A percentile compares a stretch with the other conserved stretches of the same genome.
Conservation (phyloP, 2,888 invertebrate species). For the Ecdyonurus torrentis region DNA sequence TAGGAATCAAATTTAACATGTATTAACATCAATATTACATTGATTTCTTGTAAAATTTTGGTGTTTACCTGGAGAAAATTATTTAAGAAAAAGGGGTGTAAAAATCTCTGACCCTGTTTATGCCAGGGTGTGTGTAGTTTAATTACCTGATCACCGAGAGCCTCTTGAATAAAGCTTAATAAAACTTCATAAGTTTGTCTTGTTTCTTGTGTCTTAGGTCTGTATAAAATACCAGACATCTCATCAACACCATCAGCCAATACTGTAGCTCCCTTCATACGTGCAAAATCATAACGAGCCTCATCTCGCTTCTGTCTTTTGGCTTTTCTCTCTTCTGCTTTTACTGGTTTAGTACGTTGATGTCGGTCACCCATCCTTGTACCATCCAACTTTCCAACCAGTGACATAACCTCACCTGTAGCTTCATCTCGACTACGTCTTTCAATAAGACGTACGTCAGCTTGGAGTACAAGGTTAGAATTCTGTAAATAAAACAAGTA, state of each 20-base stretch:
- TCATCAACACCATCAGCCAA: conserved; percentile 82
- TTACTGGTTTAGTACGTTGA: conserved; percentile 80
- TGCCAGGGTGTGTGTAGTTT: no score
- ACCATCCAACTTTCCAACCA: conserved; percentile 76
- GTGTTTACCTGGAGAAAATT: no score
- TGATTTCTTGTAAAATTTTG: no score
- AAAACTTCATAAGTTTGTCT: conserved; percentile 93
- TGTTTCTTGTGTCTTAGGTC: conserved; percentile 95
- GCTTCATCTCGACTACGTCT: conserved; percentile 95
- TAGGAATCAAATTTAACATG: no score
- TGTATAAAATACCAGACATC: conserved; percentile 84
- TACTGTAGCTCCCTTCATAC: conserved; percentile 73
- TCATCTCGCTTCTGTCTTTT: conserved; percentile 90
- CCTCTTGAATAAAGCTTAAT: conserved; percentile 91
- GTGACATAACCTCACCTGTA: conserved; percentile 93
- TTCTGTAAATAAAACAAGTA: conserved; percentile 67
- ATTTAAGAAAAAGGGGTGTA: no score
- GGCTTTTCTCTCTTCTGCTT: conserved; percentile 81
- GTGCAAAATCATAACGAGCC: conserved; percentile 77
- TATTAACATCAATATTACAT: no score
- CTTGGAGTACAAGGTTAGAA: conserved; percentile 98
- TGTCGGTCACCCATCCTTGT: conserved; percentile 95
- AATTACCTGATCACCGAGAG: conserved; percentile 65
- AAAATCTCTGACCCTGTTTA: no score
- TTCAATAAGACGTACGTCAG: conserved; percentile 94